Base-by-base conservation (phyloP, 2,888 invertebrate genomes). In the Zootermopsis nevadensis region DNA sequence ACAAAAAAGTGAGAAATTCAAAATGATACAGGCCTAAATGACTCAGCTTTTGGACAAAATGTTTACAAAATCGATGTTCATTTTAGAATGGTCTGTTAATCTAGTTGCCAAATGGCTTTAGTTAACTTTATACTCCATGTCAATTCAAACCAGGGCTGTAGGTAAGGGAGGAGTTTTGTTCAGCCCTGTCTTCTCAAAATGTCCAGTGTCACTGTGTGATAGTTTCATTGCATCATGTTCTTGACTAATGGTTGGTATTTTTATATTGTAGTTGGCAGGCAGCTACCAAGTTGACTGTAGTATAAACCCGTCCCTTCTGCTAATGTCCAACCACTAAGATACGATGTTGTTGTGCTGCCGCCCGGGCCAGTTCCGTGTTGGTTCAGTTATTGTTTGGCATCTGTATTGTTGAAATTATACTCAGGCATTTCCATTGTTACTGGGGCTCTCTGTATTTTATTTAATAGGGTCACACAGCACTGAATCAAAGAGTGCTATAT, bases 81-180 rank as follows among this genome's bases (percentile, higher is more conserved):
- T 83, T 81, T 74, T 53, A 82, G 69, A 76, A 81, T 67, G 84
- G 84, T 85, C 84, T 85, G 84, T 83, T 83, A 83, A 48, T 82
- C 77, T 85, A 85, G 85, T 80, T 84, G 85, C 83, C 85, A 82
- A 77, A 83, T 30, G 85, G 84, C 83, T 84, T 84, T 84, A 83
- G 83, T 83, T 76, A 83, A 85, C 83, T 83, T 85, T 83, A 80
- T 85, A 85, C 85, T 85, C 83, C 83, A 85, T 85, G 85, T 85
- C 85, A 85, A 85, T 85, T 85, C 67, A 83, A 81, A 84, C 80
- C 85, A 85, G 85, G 85, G 85, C 83, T 85, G 85, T 85, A 85
- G 85, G 83, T 80, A 76, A 81, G 35, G 19, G 60, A 80, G 48
- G 42, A 76, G 27, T 69, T 42, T 72, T 82, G 82, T 66, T 42